Evolutionary conservation across 1,140 invertebrate genomes (phyloP), one percentile per base, ranked within the genome.

Genomic region (Orchestia grillus): DNA sequence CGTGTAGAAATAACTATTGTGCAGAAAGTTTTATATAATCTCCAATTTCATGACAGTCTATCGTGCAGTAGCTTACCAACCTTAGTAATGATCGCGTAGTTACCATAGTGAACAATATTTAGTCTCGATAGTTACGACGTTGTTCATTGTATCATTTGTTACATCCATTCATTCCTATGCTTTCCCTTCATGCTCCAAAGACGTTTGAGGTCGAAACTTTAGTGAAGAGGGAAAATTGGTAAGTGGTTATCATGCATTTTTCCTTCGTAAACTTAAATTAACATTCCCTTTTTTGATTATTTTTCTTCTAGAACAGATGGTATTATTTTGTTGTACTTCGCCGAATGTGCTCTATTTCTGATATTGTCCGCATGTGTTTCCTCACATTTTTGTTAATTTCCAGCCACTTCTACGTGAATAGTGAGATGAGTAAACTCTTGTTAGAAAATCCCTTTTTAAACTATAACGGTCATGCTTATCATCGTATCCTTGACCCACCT

Each of bases 191-290:
- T 47, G 92, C 92, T 47, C 36, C 92, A 19, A 94, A 94, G 92
- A 94, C 44, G 92, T 36, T 47, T 94, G 92, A 94, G 43, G 92
- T 94, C 92, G 43, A 94, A 94, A 94, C 92, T 94, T 45, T 94
- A 94, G 92, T 94, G 92, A 94, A 94, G 43, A 94, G 23, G 16
- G n/a, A 44, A 90, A 28, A 90, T 94, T 47, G 44, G 40, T 94
- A 45, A 94, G 40, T 44, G 92, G 92, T 94, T 6, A 94, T 0
- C 47, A 47, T 94, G 6, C 44, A 47, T 15, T 44, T 47, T n/a
- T 3, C 62, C 28, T 77, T 77, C 62, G 36, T 77, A 77, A 77
- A 77, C 28, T 77, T 77, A 19, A 23, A 77, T 77, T 77, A 77
- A 77, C 62, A 53, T 53, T 53, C 19, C 47, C 47, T 53, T 53